A percentile compares a stretch with the other conserved stretches of the same genome.
phyloP scores from a whole-genome alignment of 2,888 invertebrate species.

The Incurvaria masculella region DNA sequence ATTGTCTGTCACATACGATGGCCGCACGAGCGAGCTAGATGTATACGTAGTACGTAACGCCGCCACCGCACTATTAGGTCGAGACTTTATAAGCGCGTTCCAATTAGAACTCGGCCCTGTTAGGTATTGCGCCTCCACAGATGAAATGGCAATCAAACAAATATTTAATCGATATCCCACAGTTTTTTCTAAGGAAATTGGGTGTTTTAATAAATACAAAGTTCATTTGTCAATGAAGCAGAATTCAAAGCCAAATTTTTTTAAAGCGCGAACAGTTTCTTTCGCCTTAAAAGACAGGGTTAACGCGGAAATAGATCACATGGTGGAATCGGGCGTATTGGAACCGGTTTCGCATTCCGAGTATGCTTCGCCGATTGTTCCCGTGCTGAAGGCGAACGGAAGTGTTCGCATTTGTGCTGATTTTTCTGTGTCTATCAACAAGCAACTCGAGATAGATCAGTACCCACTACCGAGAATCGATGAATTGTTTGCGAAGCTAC shows the following conservation, averaged over 20 bases:
- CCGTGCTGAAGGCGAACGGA: conserved; percentile 15
- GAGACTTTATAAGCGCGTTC: conserved; percentile 10
- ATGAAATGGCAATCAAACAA: neutral
- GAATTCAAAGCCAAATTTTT: neutral
- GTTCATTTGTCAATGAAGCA: neutral
- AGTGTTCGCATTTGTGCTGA: conserved; percentile 15
- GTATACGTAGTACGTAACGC: conserved; percentile 8
- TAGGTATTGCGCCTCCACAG: neutral
- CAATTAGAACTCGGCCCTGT: conserved; percentile 9
- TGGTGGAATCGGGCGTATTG: conserved; percentile 17
- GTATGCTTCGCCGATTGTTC: conserved; percentile 18
- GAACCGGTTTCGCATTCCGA: conserved; percentile 14
- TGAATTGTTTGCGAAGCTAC: conserved; percentile 16
- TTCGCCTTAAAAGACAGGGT: conserved; percentile 19
- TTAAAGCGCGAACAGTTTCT: conserved; percentile 17
- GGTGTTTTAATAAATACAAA: conserved; percentile 1
- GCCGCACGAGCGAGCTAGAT: conserved; percentile 2
- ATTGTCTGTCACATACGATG: conserved; percentile 9
- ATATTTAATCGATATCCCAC: neutral
- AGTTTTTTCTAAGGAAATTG: conserved; percentile 3
- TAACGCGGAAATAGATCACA: conserved; percentile 16
- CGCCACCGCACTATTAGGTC: conserved; percentile 9
- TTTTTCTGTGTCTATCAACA: conserved; percentile 20
- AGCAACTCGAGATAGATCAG: conserved; percentile 18
- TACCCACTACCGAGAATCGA: conserved; percentile 19